phyloP scores from a whole-genome alignment of 1,140 invertebrate genomes.

The Drosophila parvula region DNA sequence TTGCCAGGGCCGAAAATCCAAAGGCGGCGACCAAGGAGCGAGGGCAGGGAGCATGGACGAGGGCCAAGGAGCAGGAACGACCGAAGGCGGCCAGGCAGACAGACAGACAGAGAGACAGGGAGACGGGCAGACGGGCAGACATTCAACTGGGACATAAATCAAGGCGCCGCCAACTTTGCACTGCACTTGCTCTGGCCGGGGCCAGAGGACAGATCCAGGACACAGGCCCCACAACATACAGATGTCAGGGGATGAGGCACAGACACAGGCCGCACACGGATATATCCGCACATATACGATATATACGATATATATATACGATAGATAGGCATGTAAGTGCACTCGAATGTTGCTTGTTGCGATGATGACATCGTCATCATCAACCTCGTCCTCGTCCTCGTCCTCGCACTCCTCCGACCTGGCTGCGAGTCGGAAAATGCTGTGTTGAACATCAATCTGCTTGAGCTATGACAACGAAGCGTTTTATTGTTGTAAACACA shows the following conservation, averaged over 20 bases:
- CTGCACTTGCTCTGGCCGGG: constrained; percentile 42
- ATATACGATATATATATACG: constrained; percentile 58
- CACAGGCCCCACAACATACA: constrained; percentile 7
- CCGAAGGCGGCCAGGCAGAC: not conserved
- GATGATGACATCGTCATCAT: constrained; percentile 55
- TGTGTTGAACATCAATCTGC: constrained; percentile 72
- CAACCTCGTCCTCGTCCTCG: constrained; percentile 10
- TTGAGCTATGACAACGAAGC: constrained; percentile 78
- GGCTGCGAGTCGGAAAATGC: constrained; percentile 37
- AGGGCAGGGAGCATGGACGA: not conserved
- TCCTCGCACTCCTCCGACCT: constrained; percentile 4
- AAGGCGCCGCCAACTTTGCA: constrained; percentile 61
- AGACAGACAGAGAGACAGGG: not conserved
- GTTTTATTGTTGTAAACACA: constrained; percentile 76
- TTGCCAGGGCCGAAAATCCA: constrained; percentile 50
- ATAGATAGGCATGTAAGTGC: constrained; percentile 64
- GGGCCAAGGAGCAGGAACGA: constrained; percentile 5
- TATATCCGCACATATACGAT: constrained; percentile 45
- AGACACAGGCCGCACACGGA: constrained; percentile 34
- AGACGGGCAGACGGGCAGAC: constrained; percentile 16
- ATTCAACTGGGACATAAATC: constrained; percentile 57
- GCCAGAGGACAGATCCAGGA: constrained; percentile 19
- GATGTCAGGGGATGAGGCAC: constrained; percentile 17
- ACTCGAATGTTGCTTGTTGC: constrained; percentile 61
- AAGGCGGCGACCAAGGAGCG: constrained; percentile 2